These are phyloP conservation scores for Ditula angustiorana DNA, from an alignment of 2,888 invertebrate genomes.

Conservation along the genomic window DNA sequence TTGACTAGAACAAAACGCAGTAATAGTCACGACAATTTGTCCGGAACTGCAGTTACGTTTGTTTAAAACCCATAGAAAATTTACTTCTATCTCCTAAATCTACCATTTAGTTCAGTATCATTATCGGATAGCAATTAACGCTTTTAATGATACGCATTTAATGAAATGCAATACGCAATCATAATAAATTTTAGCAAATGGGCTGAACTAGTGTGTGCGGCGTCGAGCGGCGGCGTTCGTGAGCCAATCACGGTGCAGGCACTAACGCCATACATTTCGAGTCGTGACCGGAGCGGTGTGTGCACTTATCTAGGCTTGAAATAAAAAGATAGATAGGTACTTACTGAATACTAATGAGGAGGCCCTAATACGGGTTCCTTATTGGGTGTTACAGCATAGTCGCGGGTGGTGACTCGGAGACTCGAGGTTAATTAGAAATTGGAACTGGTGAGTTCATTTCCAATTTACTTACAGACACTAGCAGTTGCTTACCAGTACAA, in stretches of 20 bases:
- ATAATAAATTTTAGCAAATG: constrained; percentile 23
- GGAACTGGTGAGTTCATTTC: no score
- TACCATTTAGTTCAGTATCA: background rate
- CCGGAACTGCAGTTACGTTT: no score
- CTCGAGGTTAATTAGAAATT: no score
- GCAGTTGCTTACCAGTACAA: no score
- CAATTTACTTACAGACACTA: no score
- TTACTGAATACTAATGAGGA: background rate
- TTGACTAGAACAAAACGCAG: no score
- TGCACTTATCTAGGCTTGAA: background rate
- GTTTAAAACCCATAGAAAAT: no score
- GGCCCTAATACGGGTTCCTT: background rate
- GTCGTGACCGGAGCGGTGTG: constrained; percentile 3
- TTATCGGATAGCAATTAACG: constrained; percentile 23
- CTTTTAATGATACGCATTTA: constrained; percentile 24
- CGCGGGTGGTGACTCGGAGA: background rate
- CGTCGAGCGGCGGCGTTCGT: background rate
- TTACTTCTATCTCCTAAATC: background rate
- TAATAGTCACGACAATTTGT: background rate
- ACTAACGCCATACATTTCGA: background rate
- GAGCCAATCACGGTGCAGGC: background rate
- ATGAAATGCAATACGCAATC: constrained; percentile 19
- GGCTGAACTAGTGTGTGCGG: constrained; percentile 9
- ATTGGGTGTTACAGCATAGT: background rate
- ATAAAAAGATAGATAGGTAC: background rate